Conservation (phyloP, 2,797 vertebrate genomes). For the Silurus aristotelis region DNA sequence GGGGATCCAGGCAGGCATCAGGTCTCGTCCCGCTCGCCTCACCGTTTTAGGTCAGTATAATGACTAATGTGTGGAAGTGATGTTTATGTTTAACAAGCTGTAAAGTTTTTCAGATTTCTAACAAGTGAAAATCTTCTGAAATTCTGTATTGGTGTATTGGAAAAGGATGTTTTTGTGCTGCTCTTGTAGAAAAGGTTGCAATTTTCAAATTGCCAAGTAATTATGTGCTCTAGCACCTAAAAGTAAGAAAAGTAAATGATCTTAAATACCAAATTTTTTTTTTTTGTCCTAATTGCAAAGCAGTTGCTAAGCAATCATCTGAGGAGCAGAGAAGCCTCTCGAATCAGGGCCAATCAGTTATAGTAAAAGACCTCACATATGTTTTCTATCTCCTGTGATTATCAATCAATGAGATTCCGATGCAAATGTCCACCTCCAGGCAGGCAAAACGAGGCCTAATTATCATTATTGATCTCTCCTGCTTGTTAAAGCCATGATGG, state of each 20-base stretch:
- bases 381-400: slow-evolving; percentile 55
- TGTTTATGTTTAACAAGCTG: not conserved
- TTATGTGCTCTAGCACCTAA: not conserved
- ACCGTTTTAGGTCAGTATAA: slow-evolving; percentile 83
- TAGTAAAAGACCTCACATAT: slow-evolving; percentile 55
- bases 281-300: not conserved
- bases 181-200: not conserved
- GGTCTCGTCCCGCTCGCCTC: slow-evolving; percentile 84
- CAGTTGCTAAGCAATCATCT: slow-evolving; percentile 30
- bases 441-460: slow-evolving; percentile 49
- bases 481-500: slow-evolving; percentile 65
- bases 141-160: not conserved
- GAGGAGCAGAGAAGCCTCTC: slow-evolving; percentile 34
- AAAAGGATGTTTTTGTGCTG: not conserved
- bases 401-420: slow-evolving; percentile 52
- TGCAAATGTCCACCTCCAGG: slow-evolving; percentile 54
- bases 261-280: not conserved
- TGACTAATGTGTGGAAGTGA: not conserved
- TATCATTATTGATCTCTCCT: slow-evolving; percentile 63
- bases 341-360: slow-evolving; percentile 59
- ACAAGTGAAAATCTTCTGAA: not conserved
- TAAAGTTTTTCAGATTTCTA: not conserved
- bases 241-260: not conserved
- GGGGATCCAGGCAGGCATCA: slow-evolving; percentile 86
- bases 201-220: not conserved